Evolutionary conservation across 1,140 invertebrate genomes (phyloP).

Genomic region (silkworm (Bombyx mori)): DNA sequence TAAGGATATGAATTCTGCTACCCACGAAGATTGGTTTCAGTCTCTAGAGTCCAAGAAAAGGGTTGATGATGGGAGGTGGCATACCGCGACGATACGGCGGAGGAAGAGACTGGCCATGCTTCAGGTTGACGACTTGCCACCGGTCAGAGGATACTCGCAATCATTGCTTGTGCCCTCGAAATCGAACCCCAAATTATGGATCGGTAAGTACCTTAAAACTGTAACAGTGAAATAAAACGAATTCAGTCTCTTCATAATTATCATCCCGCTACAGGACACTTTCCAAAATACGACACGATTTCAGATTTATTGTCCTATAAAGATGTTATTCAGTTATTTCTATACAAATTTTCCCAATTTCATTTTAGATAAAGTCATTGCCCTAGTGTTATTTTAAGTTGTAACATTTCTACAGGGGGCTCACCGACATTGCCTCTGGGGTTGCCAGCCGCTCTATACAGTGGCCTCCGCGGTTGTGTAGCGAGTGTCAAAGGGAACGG

Average conservation of each 20-base stretch:
- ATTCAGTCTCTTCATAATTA: no score
- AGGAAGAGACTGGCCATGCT: constrained; percentile 78
- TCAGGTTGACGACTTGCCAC: constrained; percentile 77
- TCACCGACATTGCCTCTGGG: constrained; percentile 64
- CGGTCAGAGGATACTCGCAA: constrained; percentile 75
- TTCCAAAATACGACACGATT: no score
- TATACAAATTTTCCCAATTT: no score
- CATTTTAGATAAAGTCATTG: no score
- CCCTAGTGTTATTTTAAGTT: no score
- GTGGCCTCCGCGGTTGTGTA: constrained; percentile 59
- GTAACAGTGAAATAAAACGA: no score
- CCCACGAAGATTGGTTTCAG: constrained; percentile 64
- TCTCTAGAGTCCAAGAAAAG: constrained; percentile 68
- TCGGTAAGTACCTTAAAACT: constrained; percentile 67
- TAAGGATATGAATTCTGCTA: constrained; percentile 46
- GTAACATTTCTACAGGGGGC: constrained; percentile 41
- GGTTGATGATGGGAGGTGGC: constrained; percentile 83
- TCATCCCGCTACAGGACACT: no score
- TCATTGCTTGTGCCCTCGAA: constrained; percentile 78
- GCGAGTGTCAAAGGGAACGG: constrained; percentile 61
- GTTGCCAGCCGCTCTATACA: constrained; percentile 56
- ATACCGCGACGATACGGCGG: constrained; percentile 77
- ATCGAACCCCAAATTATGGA: constrained; percentile 83
- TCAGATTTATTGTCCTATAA: no score
- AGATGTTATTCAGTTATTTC: no score